Percentiles rank a stretch among this genome's conserved stretches.
phyloP scores from a whole-genome alignment of 2,113 vertebrate genomes.

The Ovis canadensis region DNA sequence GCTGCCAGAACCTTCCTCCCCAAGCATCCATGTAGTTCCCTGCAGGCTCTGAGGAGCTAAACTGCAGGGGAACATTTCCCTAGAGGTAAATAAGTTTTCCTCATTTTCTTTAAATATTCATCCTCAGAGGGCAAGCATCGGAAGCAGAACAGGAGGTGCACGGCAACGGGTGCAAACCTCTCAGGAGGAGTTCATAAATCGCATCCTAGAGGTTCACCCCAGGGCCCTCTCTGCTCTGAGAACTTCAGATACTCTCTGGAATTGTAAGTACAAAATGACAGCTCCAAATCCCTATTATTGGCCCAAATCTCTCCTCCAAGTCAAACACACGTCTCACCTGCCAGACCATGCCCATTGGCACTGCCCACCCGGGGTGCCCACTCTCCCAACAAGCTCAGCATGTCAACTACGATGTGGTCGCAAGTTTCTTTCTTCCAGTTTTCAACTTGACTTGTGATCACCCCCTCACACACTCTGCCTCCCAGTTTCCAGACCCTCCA shows the following conservation, averaged over 20 bases:
- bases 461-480: not conserved
- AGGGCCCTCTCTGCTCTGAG: not conserved
- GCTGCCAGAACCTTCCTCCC: not conserved
- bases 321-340: not conserved
- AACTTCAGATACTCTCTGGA: not conserved
- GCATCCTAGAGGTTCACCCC: not conserved
- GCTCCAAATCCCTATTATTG: not conserved
- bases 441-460: not conserved
- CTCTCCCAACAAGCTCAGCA: not conserved
- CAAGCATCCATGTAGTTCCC: not conserved
- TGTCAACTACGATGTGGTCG: not conserved
- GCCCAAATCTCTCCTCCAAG: not conserved
- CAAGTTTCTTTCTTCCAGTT: not conserved
- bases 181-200: not conserved
- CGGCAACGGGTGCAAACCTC: not conserved
- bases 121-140: not conserved
- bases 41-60: not conserved
- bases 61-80: not conserved
- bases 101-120: not conserved
- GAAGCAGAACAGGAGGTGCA: not conserved
- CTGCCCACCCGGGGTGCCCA: not conserved
- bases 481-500: not conserved
- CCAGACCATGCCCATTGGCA: fast-evolving
- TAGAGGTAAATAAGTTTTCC: not conserved
- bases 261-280: not conserved